A percentile compares a stretch with the other conserved stretches of the same genome.
These are phyloP conservation scores for Megalopta genalis DNA, from an alignment of 1,140 invertebrate species.

Conservation along the genomic window DNA sequence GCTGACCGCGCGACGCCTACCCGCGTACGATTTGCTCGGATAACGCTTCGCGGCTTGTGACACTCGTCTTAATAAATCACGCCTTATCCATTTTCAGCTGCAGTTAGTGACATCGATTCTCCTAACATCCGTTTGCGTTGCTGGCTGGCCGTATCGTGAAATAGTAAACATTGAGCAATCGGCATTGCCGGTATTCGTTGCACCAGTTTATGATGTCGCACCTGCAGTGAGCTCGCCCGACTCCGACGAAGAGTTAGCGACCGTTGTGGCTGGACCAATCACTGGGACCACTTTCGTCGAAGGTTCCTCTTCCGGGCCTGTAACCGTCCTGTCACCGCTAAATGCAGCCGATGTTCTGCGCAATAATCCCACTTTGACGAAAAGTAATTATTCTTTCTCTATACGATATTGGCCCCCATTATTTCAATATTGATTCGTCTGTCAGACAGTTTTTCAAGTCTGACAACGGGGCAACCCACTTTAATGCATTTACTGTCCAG, in stretches of 20 bases:
- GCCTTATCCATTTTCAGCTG: constrained; percentile 35
- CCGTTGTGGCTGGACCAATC: constrained; percentile 1
- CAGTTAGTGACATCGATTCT: constrained; percentile 45
- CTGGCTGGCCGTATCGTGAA: constrained; percentile 44
- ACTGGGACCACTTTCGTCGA: constrained; percentile 18
- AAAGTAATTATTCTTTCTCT: background rate
- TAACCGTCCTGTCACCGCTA: background rate
- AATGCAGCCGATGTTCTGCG: rapidly evolving
- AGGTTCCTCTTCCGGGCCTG: constrained; percentile 16
- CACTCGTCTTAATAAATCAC: constrained; percentile 44
- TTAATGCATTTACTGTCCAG: no score
- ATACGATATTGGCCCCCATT: no score
- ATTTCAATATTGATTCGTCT: no score
- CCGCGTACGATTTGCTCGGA: background rate
- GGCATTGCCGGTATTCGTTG: constrained; percentile 26
- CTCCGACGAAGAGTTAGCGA: background rate
- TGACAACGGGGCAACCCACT: no score
- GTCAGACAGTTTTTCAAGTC: no score
- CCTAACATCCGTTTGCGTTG: constrained; percentile 36
- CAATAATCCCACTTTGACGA: no score
- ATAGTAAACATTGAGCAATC: constrained; percentile 31
- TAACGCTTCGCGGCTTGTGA: constrained; percentile 11
- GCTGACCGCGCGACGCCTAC: background rate
- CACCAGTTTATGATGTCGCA: constrained; percentile 18
- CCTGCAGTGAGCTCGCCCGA: constrained; percentile 11